Evolutionary conservation across 2,113 vertebrate genomes (phyloP), one percentile per base, ranked within the genome.

Genomic region (Platycercus adscitus): DNA sequence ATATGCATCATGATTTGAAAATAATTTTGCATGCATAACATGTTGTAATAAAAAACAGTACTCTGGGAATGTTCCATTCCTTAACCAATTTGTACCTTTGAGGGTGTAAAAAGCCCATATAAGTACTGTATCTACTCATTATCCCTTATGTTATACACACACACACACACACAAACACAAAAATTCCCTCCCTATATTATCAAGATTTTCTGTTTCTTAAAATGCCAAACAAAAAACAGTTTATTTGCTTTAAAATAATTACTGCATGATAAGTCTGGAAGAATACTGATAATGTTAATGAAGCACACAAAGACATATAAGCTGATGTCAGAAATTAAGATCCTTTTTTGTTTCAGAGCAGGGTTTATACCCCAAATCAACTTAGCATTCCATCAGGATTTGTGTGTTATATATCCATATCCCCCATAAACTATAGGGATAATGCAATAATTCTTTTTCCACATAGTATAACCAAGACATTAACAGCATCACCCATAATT

Each of bases 91-190:
- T n/a, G 19, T 26, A 65, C 1, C 4, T 70, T 10, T 37, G 12
- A 16, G 76, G 39, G 46, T 47, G 10, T 23, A 52, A 89, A 84
- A 71, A 60, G 9, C 1, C 17, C 11, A 61, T 39, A 52, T 39
- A 86, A 75, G 8, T 56, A 35, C 29, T 49, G 0, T 5, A n/a
- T 6, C 5, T 17, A 39, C 14, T 33, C 0, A 6, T 39, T 15
- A 2, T 16, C 81, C 44, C 50, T 80, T 11, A 33, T 14, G 25
- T 53, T 26, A 41, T 33, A 19, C 29, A 35, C 41, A 8, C 18
- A 61, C 41, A 8, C 18, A 61, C 5, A 46, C 7, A 31, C 4
- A 10, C 0, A 73, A 11, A 46, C 2, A 76, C 15, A n/a, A 14
- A 46, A 17, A 58, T 46, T 77, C 43, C 33, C 28, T 33, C 33